Base-by-base conservation (phyloP, 1,140 invertebrate genomes). In the Heliothis subflexa region DNA sequence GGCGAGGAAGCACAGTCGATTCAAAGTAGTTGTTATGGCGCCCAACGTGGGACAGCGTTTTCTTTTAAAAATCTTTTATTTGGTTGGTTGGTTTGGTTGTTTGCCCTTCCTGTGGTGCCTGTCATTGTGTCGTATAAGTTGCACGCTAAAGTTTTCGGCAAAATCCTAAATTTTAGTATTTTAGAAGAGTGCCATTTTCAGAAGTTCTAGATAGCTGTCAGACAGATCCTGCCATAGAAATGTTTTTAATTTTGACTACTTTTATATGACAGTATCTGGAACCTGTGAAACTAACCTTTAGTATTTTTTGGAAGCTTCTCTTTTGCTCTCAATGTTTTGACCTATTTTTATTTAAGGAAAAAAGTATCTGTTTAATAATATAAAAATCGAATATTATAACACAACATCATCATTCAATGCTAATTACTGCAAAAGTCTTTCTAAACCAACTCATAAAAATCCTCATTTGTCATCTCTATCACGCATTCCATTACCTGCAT, bases 401-500 rank as follows among this genome's bases (percentile, higher is more conserved):
- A 25, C 21, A 25, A 2, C 21, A 25, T 25, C 21, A 25, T 25
- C 2, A 25, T 0, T 25, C 21, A 25, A 25, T 25, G 33, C 33
- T 28, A 9, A 16, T 73, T 59, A 73, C 71, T 16, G 14, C 47
- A 14, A 59, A 49, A 61, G 47, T 25, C 14, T 55, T 55, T 73
- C n/a, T 47, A 73, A 73, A 49, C 71, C 3, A 16, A 11, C 9
- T 18, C 18, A 33, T 49, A 61, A 4, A 73, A 61, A 28, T 21
- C 16, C 50, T 49, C 40, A 73, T 73, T 73, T 47, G 70, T 33
- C 40, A 54, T 47, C 54, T 7, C 12, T 7, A 28, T 18, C 50
- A 47, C 70, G 21, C 68, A 61, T 74, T 72, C 49, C 79, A 79
- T 79, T 79, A 79, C 45, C n/a, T 79, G 40, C 57, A 74, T 49